Percentiles rank a stretch among this genome's conserved stretches.
phyloP scores from a whole-genome alignment of 2,797 vertebrate genomes.

The Cirrhinus mrigala region DNA sequence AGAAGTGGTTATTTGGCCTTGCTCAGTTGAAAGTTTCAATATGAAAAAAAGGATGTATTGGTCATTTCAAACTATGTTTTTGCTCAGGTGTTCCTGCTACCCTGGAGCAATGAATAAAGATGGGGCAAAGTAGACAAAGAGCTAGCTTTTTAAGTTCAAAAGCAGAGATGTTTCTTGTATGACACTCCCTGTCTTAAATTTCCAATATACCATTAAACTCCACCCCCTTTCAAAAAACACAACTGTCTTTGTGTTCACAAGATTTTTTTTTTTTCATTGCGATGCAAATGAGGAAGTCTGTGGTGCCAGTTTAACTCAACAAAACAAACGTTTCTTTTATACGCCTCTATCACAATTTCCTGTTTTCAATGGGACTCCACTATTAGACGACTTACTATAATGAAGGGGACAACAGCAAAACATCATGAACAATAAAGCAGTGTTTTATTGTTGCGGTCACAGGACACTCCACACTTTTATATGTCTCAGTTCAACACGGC shows the following conservation, averaged over 20 bases:
- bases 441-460: slow-evolving; percentile 34
- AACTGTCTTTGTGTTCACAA: slow-evolving; percentile 81
- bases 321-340: slow-evolving; percentile 79
- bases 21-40: slow-evolving; percentile 25
- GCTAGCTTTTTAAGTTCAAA: slow-evolving; percentile 72
- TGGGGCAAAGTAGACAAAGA: slow-evolving; percentile 77
- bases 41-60: slow-evolving; percentile 41
- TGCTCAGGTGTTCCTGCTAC: not conserved
- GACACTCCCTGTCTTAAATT: slow-evolving; percentile 17
- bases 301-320: slow-evolving; percentile 61
- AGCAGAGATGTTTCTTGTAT: slow-evolving; percentile 82
- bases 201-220: slow-evolving; percentile 3
- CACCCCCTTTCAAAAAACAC: slow-evolving; percentile 64
- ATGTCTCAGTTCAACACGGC: slow-evolving; percentile 14
- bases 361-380: slow-evolving; percentile 75
- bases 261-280: slow-evolving; percentile 74
- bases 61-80: slow-evolving; percentile 13
- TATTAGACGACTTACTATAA: slow-evolving; percentile 70
- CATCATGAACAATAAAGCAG: slow-evolving; percentile 41
- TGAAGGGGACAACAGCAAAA: slow-evolving; percentile 48
- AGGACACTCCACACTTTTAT: slow-evolving; percentile 29
- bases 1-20: slow-evolving; percentile 36
- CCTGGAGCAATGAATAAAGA: not conserved
- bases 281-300: slow-evolving; percentile 72
- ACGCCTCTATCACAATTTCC: slow-evolving; percentile 77